phyloP scores from a whole-genome alignment of 2,888 invertebrate genomes.

The Seira musarum region DNA sequence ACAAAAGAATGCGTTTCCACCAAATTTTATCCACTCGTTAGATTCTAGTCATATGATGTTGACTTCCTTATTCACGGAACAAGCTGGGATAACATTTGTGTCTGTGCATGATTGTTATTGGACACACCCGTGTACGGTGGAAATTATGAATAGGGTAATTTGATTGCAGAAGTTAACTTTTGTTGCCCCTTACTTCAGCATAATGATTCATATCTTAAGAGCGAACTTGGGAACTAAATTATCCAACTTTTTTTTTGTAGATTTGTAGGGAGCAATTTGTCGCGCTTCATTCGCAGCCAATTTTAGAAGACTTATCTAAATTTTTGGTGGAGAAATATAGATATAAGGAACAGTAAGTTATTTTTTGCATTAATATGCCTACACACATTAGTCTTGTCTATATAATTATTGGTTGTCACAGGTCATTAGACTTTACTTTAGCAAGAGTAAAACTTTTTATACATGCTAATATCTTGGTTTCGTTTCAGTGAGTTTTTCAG shows the following conservation, averaged over 20 bases:
- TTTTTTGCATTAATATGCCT: neutral
- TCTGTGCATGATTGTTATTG: conserved; percentile 99
- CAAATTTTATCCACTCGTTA: conserved; percentile 98
- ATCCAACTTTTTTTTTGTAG: conserved; percentile 73
- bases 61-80: conserved; percentile 90
- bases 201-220: no score
- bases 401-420: neutral
- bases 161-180: no score
- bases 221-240: conserved; percentile 13
- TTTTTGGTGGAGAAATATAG: conserved; percentile 82
- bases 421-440: no score
- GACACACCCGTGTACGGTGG: conserved; percentile 94
- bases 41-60: conserved; percentile 99
- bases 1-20: conserved; percentile 98
- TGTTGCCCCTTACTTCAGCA: no score
- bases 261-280: conserved; percentile 98
- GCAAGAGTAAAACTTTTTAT: neutral
- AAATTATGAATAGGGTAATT: conserved; percentile 88
- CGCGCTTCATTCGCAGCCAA: conserved; percentile 92
- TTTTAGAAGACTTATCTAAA: conserved; percentile 87
- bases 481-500: conserved; percentile 74
- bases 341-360: conserved; percentile 76
- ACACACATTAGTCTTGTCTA: neutral
- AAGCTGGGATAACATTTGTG: conserved; percentile 88
- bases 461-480: conserved; percentile 53